phyloP scores from a whole-genome alignment of 1,140 invertebrate genomes.

The Drosophila pseudoananassae region DNA sequence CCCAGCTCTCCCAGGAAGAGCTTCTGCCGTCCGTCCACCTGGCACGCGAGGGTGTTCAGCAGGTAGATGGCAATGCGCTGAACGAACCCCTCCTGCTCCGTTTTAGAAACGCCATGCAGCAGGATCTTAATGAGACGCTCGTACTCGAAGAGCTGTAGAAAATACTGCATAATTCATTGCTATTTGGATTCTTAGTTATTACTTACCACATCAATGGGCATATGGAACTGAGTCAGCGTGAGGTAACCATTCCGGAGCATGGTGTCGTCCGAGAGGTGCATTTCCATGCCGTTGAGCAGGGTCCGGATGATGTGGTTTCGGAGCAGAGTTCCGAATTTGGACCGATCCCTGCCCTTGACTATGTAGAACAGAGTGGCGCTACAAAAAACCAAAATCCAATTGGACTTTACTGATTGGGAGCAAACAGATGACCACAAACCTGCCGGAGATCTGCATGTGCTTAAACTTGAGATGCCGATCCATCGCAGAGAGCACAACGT shows the following conservation, averaged over 20 bases:
- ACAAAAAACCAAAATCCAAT: constrained; percentile 62
- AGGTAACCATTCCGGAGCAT: constrained; percentile 98
- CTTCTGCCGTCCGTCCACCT: constrained; percentile 97
- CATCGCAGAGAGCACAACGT: constrained; percentile 94
- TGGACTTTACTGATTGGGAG: background rate
- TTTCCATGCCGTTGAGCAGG: constrained; percentile 94
- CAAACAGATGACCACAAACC: constrained; percentile 84
- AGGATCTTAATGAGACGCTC: constrained; percentile 93
- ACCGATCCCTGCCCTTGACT: constrained; percentile 92
- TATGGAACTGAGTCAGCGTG: constrained; percentile 96
- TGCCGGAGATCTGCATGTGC: constrained; percentile 96
- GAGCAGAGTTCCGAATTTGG: constrained; percentile 87
- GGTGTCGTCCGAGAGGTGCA: constrained; percentile 92
- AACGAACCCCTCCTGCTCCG: constrained; percentile 94
- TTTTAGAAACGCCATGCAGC: constrained; percentile 91
- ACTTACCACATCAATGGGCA: constrained; percentile 96
- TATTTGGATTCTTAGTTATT: background rate
- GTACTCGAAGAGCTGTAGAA: constrained; percentile 94
- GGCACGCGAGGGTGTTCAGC: constrained; percentile 97
- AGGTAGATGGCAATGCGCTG: constrained; percentile 97
- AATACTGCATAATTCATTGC: background rate
- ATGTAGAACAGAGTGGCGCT: constrained; percentile 98
- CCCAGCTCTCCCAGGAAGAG: constrained; percentile 94
- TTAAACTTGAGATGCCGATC: constrained; percentile 92
- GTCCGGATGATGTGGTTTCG: constrained; percentile 92